Percentiles rank a stretch among this genome's conserved stretches.
These are phyloP conservation scores for Trichonephila clavata DNA, from an alignment of 1,140 invertebrate species.

Conservation along the genomic window DNA sequence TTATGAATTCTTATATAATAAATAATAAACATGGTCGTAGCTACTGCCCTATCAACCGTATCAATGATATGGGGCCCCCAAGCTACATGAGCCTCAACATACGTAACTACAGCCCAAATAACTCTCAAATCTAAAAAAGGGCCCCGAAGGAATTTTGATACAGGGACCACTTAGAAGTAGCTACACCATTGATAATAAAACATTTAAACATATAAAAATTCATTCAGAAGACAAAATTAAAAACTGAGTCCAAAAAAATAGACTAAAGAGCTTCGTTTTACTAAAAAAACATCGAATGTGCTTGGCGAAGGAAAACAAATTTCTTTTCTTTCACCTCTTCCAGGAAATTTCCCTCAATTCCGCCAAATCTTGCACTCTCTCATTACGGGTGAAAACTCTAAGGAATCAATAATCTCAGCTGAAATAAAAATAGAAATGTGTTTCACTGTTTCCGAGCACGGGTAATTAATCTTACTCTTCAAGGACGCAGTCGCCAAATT, in stretches of 20 bases:
- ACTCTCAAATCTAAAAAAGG: no score
- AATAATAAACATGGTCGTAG: no score
- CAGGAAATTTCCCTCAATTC: background rate
- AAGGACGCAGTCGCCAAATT: background rate
- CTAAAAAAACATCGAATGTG: background rate
- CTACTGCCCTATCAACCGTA: no score
- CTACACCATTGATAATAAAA: no score
- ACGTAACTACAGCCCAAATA: no score
- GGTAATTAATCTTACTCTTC: constrained; percentile 43
- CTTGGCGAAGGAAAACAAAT: background rate
- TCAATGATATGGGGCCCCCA: no score
- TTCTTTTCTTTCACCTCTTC: background rate
- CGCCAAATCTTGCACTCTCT: background rate
- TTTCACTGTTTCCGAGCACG: constrained; percentile 42
- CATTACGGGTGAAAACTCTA: background rate
- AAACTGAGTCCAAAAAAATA: background rate
- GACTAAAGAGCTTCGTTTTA: background rate
- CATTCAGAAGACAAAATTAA: no score
- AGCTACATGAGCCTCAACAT: no score
- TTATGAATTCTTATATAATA: no score
- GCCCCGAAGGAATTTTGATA: no score
- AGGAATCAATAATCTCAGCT: constrained; percentile 17
- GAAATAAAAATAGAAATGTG: constrained; percentile 51
- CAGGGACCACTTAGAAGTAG: no score
- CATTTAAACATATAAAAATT: no score